phyloP scores from a whole-genome alignment of 1,140 invertebrate genomes.

The Carcinoscorpius rotundicauda region DNA sequence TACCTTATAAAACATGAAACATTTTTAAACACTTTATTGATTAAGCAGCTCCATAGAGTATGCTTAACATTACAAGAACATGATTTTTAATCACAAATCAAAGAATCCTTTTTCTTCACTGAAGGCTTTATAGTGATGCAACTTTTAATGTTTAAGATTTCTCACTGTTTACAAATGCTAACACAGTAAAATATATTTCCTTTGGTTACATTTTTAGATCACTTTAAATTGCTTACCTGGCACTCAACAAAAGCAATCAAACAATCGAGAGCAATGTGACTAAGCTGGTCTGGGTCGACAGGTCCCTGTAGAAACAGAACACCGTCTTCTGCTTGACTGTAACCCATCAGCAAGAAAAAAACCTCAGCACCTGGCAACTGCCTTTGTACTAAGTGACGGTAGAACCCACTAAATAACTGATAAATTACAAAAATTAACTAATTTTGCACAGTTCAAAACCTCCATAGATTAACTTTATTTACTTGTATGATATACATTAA shows the following conservation, averaged over 20 bases:
- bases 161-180: too few relatives aligned
- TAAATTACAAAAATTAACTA: conserved; percentile 22
- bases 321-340: conserved; percentile 42
- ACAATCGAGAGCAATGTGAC: conserved; percentile 63
- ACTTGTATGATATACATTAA: too few relatives aligned
- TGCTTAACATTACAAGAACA: too few relatives aligned
- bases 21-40: too few relatives aligned
- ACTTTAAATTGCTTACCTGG: conserved; percentile 35
- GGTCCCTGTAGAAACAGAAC: conserved; percentile 48
- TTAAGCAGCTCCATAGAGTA: too few relatives aligned
- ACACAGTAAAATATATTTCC: too few relatives aligned
- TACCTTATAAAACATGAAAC: too few relatives aligned
- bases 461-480: neutral
- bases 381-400: conserved; percentile 67
- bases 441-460: neutral
- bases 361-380: conserved; percentile 58
- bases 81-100: too few relatives aligned
- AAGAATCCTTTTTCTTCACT: too few relatives aligned
- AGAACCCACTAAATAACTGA: conserved; percentile 71
- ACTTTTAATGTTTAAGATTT: too few relatives aligned
- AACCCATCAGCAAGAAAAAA: conserved; percentile 64
- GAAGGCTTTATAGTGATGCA: too few relatives aligned
- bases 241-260: conserved; percentile 80
- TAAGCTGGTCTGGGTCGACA: conserved; percentile 63
- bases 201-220: neutral